Base-by-base conservation (phyloP, 2,888 invertebrate species). In the Congeria kusceri region DNA sequence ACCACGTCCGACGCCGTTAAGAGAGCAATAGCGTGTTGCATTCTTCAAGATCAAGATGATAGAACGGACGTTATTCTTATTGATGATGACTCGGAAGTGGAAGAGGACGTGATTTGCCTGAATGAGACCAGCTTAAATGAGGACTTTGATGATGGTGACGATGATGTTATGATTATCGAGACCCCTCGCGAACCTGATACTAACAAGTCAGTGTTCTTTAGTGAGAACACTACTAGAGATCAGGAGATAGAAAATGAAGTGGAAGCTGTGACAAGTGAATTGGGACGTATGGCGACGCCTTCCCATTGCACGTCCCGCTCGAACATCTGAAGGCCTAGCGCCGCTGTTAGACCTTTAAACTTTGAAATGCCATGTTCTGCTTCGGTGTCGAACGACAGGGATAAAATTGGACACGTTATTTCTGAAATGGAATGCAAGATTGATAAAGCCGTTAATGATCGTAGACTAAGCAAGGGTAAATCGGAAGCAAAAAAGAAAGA, bases 1-100 rank as follows among this genome's bases (percentile, higher is more conserved):
- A 63, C 68, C 57, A 72, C 72, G 11, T 61, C 80, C 3, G 76
- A 80, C 59, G 67, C 76, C 2, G 80, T 80, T 3, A 76, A 76
- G 56, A 47, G 76, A 11, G 80, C 80, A 4, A 76, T 80, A 44
- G 46, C 68, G 0, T 58, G 80, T 25, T 75, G 72, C 28, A 27
- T 80, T 5, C 15, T 66, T 28, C 25, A 58, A 20, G 28, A 3
- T 13, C 7, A 25, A 0, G n/a, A 44, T 25, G 44, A 63, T 3
- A 69, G 59, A n/a, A 61, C 27, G 0, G 69, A 68, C n/a, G 56
- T 70, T 5, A 71, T 71, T n/a, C 62, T 76, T 3, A 64, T 76
- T 29, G 69, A 76, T n/a, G 70, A 70, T 44, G 73, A 78, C 29
- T 29, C 27, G 13, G 74, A 75, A 44, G 67, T 71, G 18, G 65